Evolutionary conservation across 2,113 vertebrate genomes (phyloP).

Genomic region (Oryzias javanicus): DNA sequence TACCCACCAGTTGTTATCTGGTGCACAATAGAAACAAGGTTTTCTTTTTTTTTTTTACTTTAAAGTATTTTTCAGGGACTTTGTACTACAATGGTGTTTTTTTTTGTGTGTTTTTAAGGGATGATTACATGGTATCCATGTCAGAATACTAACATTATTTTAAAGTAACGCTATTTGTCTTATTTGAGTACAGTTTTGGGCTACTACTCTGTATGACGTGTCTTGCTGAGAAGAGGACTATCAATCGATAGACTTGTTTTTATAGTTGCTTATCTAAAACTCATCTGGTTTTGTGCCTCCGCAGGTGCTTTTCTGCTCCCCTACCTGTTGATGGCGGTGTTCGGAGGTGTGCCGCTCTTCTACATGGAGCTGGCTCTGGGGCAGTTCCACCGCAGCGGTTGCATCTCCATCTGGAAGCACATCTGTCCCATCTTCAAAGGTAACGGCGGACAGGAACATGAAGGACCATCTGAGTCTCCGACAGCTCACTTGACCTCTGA

Average conservation of each 20-base stretch:
- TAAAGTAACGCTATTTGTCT: too few species aligned
- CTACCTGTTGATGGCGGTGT: slow-evolving; percentile 95
- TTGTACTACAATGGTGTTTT: too few species aligned
- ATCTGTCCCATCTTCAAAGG: slow-evolving; percentile 99
- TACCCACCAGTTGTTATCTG: too few species aligned
- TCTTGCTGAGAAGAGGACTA: too few species aligned
- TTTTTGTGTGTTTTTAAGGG: too few species aligned
- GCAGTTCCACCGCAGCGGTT: slow-evolving; percentile 95
- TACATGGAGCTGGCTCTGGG: slow-evolving; percentile 98
- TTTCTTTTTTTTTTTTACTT: too few species aligned
- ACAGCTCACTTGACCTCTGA: slow-evolving; percentile 40
- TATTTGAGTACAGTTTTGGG: too few species aligned
- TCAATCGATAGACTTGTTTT: slow-evolving; percentile 9
- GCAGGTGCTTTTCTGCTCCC: slow-evolving; percentile 95
- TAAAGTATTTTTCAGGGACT: too few species aligned
- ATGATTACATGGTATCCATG: too few species aligned
- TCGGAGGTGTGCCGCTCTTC: slow-evolving; percentile 96
- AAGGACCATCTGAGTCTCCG: slow-evolving; percentile 10
- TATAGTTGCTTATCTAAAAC: background rate
- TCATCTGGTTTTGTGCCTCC: background rate
- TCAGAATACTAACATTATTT: too few species aligned
- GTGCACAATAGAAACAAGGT: too few species aligned
- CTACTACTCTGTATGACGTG: too few species aligned
- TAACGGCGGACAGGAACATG: slow-evolving; percentile 53
- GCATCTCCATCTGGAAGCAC: slow-evolving; percentile 98